Evolutionary conservation across 2,113 vertebrate genomes (phyloP).

Genomic region (Fukomys damarensis): DNA sequence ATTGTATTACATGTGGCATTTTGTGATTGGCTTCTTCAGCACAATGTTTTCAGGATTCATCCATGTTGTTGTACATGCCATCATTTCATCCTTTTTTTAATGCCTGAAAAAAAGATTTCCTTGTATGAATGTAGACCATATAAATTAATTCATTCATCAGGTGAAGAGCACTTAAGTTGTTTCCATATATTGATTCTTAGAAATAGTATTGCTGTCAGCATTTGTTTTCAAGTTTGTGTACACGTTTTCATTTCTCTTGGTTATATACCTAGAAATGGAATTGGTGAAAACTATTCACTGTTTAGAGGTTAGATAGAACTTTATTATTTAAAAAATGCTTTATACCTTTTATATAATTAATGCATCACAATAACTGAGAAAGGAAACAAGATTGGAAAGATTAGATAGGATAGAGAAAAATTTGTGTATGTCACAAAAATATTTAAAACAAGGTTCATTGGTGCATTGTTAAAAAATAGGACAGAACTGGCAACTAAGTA

Average conservation of each 20-base stretch:
- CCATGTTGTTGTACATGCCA: neutral
- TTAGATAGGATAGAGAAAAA: neutral
- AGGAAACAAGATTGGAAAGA: neutral
- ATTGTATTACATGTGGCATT: neutral
- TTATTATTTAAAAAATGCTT: neutral
- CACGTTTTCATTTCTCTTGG: neutral
- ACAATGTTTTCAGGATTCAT: neutral
- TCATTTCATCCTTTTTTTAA: neutral
- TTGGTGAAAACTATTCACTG: neutral
- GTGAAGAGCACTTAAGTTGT: neutral
- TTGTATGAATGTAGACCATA: no score
- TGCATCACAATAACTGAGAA: neutral
- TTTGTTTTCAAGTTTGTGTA: neutral
- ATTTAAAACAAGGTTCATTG: neutral
- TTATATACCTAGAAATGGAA: neutral
- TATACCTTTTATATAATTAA: neutral
- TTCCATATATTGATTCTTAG: neutral
- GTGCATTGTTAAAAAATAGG: neutral
- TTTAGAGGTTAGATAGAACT: neutral
- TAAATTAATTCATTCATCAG: neutral
- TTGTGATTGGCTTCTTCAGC: neutral
- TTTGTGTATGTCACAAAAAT: neutral
- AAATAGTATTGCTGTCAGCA: neutral
- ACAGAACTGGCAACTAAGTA: neutral
- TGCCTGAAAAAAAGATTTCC: neutral